phyloP scores from a whole-genome alignment of 2,113 vertebrate genomes.

The Panurus biarmicus region DNA sequence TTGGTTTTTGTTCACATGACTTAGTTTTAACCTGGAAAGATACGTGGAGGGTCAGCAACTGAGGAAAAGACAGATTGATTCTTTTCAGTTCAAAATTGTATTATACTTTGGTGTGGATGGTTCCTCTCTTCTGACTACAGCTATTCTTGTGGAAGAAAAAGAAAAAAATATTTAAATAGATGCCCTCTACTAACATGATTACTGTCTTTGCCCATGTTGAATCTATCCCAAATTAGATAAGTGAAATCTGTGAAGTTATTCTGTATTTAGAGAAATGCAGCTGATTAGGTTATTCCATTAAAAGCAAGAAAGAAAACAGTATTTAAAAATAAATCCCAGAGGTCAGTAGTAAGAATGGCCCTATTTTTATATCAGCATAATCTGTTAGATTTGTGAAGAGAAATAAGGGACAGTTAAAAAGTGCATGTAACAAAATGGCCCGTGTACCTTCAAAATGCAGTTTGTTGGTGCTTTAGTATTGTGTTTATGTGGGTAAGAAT shows the following conservation, averaged over 20 bases:
- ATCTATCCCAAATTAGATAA: not conserved
- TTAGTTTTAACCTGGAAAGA: not conserved
- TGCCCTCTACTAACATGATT: not conserved
- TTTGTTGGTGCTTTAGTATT: not conserved
- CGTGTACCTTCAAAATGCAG: not conserved
- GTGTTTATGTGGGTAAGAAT: not conserved
- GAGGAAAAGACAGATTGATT: not conserved
- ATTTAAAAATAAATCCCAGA: not conserved
- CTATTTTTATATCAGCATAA: not conserved
- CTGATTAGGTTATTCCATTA: not conserved
- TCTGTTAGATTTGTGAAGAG: not conserved
- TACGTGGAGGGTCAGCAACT: not conserved
- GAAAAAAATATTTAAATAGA: not conserved
- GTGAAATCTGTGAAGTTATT: not conserved
- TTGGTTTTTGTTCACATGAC: not conserved
- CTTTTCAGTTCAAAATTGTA: not conserved
- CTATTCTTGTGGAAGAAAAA: not conserved
- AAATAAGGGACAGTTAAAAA: not conserved
- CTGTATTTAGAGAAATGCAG: not conserved
- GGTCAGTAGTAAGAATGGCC: not conserved
- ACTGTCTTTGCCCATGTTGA: not conserved
- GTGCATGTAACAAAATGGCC: not conserved
- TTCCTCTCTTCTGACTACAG: not conserved
- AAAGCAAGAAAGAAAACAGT: not conserved
- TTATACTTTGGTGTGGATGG: not conserved